Conservation (phyloP, 37 sponge, comb jelly and placozoan genomes). For the Crambe crambe region DNA sequence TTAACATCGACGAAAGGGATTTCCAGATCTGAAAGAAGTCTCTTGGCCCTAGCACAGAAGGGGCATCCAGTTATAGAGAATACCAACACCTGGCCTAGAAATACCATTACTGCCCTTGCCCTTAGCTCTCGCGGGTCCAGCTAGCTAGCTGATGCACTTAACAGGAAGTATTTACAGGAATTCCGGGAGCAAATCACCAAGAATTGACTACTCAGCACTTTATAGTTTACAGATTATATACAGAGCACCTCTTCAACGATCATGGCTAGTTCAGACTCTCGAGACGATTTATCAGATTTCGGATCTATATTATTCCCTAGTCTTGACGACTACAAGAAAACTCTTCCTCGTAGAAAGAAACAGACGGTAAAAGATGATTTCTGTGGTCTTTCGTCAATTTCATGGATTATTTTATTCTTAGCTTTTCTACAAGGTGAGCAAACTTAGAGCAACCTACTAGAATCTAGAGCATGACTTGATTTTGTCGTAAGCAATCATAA, state of each 20-base stretch:
- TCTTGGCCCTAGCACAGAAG: conserved; percentile 72
- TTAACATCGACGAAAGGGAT: conserved; percentile 87
- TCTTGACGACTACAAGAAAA: conserved; percentile 13
- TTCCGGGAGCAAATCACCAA: not conserved
- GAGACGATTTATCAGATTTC: not conserved
- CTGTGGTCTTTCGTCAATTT: not conserved
- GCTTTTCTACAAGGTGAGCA: conserved; percentile 17
- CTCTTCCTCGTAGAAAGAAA: conserved; percentile 8
- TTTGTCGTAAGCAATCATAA: too few species aligned
- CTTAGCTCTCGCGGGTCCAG: not conserved
- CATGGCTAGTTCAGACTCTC: too few species aligned
- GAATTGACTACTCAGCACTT: too few species aligned
- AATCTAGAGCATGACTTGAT: too few species aligned
- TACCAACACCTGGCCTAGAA: conserved; percentile 71
- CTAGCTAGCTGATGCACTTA: too few species aligned
- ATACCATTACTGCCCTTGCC: conserved; percentile 24
- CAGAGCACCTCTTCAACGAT: too few species aligned
- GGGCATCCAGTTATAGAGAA: conserved; percentile 77
- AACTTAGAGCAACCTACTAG: not conserved
- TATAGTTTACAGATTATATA: too few species aligned
- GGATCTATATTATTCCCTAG: not conserved
- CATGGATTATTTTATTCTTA: conserved; percentile 14
- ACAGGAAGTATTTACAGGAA: not conserved
- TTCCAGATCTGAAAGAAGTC: conserved; percentile 48
- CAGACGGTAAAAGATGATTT: not conserved